These are phyloP conservation scores for Pteropus rufus DNA, from an alignment of 2,797 vertebrate genomes.

Conservation along the genomic window DNA sequence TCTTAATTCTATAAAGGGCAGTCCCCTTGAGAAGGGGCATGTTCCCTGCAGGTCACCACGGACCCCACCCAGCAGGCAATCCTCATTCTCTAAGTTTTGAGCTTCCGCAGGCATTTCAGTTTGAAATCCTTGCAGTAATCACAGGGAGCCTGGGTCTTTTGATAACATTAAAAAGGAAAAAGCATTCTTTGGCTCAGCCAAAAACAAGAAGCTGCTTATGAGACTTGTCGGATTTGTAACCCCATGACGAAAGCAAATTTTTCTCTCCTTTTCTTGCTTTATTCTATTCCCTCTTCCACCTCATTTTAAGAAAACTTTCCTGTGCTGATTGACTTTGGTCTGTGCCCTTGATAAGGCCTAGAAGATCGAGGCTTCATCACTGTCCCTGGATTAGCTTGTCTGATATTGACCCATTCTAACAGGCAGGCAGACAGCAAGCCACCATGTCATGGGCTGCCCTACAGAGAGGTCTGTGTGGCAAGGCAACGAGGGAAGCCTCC, in stretches of 20 bases:
- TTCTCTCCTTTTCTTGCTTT: not conserved
- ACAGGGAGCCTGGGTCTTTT: not conserved
- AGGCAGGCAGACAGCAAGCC: not conserved
- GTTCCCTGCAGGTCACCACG: not conserved
- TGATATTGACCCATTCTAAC: conserved; percentile 58
- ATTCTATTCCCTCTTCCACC: not conserved
- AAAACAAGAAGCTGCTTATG: not conserved
- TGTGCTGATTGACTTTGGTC: not conserved
- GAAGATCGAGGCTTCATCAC: conserved; percentile 53
- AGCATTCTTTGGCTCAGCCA: not conserved
- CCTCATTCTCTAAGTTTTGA: not conserved
- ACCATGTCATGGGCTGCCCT: not conserved
- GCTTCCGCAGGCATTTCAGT: not conserved
- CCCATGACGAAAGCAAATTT: not conserved
- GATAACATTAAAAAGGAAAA: not conserved
- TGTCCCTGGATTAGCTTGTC: conserved; percentile 36
- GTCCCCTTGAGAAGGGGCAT: not conserved
- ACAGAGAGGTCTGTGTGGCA: not conserved
- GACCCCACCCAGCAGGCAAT: not conserved
- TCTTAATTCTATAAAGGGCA: not conserved
- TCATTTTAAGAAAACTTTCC: not conserved
- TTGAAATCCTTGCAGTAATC: not conserved
- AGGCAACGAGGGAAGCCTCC: not conserved
- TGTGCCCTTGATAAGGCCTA: conserved; percentile 10
- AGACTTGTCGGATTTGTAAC: not conserved